Percentiles rank a stretch among this genome's conserved stretches.
Evolutionary conservation across 1,140 invertebrate genomes (phyloP).

Genomic region (Maniola jurtina): DNA sequence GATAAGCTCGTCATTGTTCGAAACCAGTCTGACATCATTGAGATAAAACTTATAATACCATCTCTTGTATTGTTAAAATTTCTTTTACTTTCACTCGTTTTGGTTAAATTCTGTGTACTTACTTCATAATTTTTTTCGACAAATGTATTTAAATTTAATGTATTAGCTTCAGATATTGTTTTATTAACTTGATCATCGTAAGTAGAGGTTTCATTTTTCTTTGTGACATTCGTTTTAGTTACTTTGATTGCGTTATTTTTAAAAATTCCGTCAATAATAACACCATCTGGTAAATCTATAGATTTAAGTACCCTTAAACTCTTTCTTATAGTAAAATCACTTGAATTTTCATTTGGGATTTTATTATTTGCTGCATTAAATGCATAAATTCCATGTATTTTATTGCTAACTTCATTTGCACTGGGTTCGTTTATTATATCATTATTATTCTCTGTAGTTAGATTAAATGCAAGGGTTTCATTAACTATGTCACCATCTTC

Average conservation of each 20-base stretch:
- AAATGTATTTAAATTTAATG: too few relatives aligned
- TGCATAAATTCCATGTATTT: not conserved
- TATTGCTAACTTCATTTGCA: not conserved
- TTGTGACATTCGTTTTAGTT: not conserved
- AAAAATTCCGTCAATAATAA: not conserved
- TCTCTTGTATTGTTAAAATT: not conserved
- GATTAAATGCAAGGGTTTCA: too few relatives aligned
- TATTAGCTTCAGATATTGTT: too few relatives aligned
- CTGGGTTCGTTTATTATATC: too few relatives aligned
- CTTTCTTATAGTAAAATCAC: conserved; percentile 18
- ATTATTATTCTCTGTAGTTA: too few relatives aligned
- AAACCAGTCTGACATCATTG: conserved; percentile 45
- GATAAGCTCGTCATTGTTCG: conserved; percentile 26
- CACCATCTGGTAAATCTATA: conserved; percentile 5
- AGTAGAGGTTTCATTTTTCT: not conserved
- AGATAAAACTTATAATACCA: conserved; percentile 38
- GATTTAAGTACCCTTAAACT: conserved; percentile 22
- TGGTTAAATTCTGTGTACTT: too few relatives aligned
- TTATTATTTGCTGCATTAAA: not conserved
- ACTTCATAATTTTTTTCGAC: too few relatives aligned
- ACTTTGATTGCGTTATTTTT: not conserved
- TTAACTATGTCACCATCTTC: too few relatives aligned
- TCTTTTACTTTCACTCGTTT: not conserved
- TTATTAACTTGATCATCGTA: too few relatives aligned
- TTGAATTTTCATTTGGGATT: not conserved